Evolutionary conservation across 2,888 invertebrate genomes (phyloP), one percentile per base, ranked within the genome.

Genomic region (Hetaerina titia): DNA sequence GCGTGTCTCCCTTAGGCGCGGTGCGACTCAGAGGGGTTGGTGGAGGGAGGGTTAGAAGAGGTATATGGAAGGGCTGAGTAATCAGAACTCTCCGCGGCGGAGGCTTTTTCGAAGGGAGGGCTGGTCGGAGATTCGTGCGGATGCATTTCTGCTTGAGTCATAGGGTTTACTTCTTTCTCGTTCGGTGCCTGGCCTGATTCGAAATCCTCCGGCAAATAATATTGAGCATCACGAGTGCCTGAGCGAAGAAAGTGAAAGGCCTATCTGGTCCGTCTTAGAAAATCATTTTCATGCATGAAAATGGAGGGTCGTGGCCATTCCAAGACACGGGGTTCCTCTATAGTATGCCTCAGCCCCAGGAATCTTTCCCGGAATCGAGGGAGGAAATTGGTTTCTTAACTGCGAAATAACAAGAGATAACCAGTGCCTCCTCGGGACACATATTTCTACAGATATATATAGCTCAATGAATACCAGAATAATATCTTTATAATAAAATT

Each of bases 271-370:
- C 31, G 81, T 81, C 25, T 22, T 81, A 22, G 31, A 81, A 81
- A 25, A 81, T 81, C 31, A 81, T 81, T 81, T 25, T 22, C 81
- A 81, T 81, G 81, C 81, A 81, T 81, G 81, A 31, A 81, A 81
- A 31, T 81, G 81, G 81, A 31, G 13, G 81, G 22, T 81, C 25
- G 81, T 25, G 81, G 81, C 11, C 13, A 11, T n/a, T 81, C 81
- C 31, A 11, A 31, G 25, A 13, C 31, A 31, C 13, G 81, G 69
- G 81, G 81, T 15, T 81, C 81, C 11, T 13, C 31, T 9, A 31
- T 81, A 31, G 25, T 4, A 31, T 31, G 13, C 81, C 25, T 13
- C 31, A 11, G 15, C 11, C 31, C 31, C 25, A 31, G 25, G 31
- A 81, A 31, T 25, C 31, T 31, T 31, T 15, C 81, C 31, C 31